Evolutionary conservation across 2,113 vertebrate genomes (phyloP).

Genomic region (Corydoras maculifer): DNA sequence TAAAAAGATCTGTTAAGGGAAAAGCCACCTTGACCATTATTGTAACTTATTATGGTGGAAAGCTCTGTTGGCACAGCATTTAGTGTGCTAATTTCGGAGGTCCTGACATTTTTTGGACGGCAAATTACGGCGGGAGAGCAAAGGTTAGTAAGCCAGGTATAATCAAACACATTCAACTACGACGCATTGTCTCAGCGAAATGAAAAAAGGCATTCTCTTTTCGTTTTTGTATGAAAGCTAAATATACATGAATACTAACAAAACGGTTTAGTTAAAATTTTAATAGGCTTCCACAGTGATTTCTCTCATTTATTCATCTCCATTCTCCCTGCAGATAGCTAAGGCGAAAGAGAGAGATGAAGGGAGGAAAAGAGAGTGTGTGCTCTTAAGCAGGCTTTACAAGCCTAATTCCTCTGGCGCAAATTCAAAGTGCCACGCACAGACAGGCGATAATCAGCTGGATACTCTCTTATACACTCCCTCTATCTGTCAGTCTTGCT

Average conservation of each 20-base stretch:
- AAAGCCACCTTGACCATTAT: slow-evolving; percentile 15
- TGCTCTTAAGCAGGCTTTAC: slow-evolving; percentile 64
- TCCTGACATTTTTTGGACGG: slow-evolving; percentile 24
- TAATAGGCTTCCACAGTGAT: slow-evolving; percentile 70
- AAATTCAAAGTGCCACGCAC: slow-evolving; percentile 67
- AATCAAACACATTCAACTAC: slow-evolving; percentile 60
- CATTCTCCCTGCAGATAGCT: slow-evolving; percentile 45
- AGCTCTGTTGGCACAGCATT: not conserved
- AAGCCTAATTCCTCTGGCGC: slow-evolving; percentile 74
- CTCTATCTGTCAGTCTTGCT: not conserved
- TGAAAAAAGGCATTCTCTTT: slow-evolving; percentile 49
- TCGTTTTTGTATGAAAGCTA: slow-evolving; percentile 63
- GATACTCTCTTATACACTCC: slow-evolving; percentile 50
- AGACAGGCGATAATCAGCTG: slow-evolving; percentile 72
- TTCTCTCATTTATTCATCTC: slow-evolving; percentile 67
- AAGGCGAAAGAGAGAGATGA: slow-evolving; percentile 47
- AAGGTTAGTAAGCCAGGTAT: slow-evolving; percentile 62
- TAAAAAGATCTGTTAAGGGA: not conserved
- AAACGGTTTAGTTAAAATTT: slow-evolving; percentile 68
- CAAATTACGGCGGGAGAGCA: slow-evolving; percentile 34
- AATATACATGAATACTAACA: slow-evolving; percentile 70
- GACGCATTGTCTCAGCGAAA: slow-evolving; percentile 60
- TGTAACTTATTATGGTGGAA: slow-evolving; percentile 4
- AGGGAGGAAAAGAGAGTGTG: slow-evolving; percentile 57
- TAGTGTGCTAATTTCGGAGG: slow-evolving; percentile 11